Evolutionary conservation across 2,113 vertebrate genomes (phyloP), one percentile per base, ranked within the genome.

Genomic region (Spea multiplicata): DNA sequence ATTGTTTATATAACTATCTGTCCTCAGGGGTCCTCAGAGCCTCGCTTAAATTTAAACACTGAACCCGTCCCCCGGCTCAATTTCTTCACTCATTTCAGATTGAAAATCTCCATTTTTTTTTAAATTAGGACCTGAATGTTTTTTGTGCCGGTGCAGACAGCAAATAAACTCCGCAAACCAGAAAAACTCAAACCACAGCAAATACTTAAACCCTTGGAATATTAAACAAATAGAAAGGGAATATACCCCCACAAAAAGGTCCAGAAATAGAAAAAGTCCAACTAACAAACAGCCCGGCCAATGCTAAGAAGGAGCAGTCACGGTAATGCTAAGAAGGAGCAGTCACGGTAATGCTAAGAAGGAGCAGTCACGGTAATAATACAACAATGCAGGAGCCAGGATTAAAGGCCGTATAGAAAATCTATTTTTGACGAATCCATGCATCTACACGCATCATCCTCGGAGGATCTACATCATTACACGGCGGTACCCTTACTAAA

Each of bases 111-210:
- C 7, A 50, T 1, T n/a, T 14, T 17, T 30, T 8, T 50, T 12
- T 8, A 52, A 71, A 71, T 50, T 17, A 71, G 48, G n/a, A 8
- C 68, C 8, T 50, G 7, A 30, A 10, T 3, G 16, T 30, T 30
- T 6, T 52, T 71, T 71, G 5, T 17, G 30, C 5, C 3, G 7
- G 3, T 12, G 44, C 12, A 67, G 66, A 67, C 46, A 46, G 45
- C 16, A 67, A 67, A 67, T 67, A 47, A 67, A 67, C 12, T 67
- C 47, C 14, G 8, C 45, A 48, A 69, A 49, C 45, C 45, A 69
- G 67, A 69, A 69, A 30, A 69, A 69, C 46, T n/a, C 17, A 71
- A 44, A 55, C 50, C 49, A 55, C 50, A 55, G 70, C 1, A 44
- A 71, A 50, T 14, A 17, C 50, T 8, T 9, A 59, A 17, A 12